A percentile compares a stretch with the other conserved stretches of the same genome.
Evolutionary conservation across 2,888 invertebrate species (phyloP).

Genomic region (Phyto melanocephala): DNA sequence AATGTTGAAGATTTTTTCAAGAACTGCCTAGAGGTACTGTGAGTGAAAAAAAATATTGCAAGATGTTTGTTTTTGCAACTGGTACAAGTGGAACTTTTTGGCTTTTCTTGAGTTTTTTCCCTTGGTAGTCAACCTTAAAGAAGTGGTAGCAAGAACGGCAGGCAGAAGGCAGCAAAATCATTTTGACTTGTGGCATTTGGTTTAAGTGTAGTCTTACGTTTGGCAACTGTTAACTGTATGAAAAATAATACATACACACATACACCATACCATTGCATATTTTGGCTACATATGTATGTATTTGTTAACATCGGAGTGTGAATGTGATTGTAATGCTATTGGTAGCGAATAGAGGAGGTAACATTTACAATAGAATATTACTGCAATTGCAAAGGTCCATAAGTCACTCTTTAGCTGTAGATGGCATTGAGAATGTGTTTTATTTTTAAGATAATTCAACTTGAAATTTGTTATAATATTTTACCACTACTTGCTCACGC

Average conservation of each 20-base stretch:
- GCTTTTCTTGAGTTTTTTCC: constrained; percentile 48
- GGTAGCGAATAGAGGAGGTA: not conserved
- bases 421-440: constrained; percentile 58
- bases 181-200: constrained; percentile 64
- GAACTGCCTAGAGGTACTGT: constrained; percentile 41
- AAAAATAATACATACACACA: constrained; percentile 49
- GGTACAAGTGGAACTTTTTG: constrained; percentile 53
- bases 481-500: not conserved
- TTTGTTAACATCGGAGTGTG: not conserved
- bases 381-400: constrained; percentile 26
- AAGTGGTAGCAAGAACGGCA: constrained; percentile 34
- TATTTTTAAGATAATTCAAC: constrained; percentile 58
- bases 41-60: not conserved
- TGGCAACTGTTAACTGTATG: constrained; percentile 55
- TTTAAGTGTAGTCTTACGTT: constrained; percentile 59
- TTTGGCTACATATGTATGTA: not conserved
- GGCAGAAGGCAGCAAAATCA: constrained; percentile 44
- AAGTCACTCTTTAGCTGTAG: constrained; percentile 49
- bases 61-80: constrained; percentile 29
- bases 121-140: constrained; percentile 39
- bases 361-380: not conserved
- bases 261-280: no score
- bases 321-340: not conserved
- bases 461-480: constrained; percentile 41
- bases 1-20: constrained; percentile 54